phyloP scores from a whole-genome alignment of 2,888 invertebrate genomes.

The Spodoptera littoralis region DNA sequence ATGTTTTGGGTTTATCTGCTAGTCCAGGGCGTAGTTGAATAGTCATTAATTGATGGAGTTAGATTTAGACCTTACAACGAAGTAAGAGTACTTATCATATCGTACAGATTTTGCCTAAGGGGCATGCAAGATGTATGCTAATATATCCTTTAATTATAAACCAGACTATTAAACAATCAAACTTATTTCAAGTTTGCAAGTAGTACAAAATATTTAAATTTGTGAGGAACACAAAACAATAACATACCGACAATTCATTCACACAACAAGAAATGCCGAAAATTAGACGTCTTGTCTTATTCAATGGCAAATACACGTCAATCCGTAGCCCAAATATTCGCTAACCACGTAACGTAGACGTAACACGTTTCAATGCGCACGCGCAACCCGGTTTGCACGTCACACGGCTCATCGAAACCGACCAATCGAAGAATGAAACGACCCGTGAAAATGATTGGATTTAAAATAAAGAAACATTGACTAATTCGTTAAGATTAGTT shows the following conservation, averaged over 20 bases:
- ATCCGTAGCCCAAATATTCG: slow-evolving; percentile 20
- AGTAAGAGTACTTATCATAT: too few relatives aligned
- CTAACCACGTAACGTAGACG: slow-evolving; percentile 31
- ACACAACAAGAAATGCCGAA: background rate
- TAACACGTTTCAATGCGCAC: slow-evolving; percentile 12
- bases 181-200: too few relatives aligned
- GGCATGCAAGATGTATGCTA: too few relatives aligned
- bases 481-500: background rate
- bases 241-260: slow-evolving; percentile 6
- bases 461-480: background rate
- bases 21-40: too few relatives aligned
- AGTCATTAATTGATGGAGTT: too few relatives aligned
- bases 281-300: background rate
- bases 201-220: too few relatives aligned
- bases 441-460: slow-evolving; percentile 8
- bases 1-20: too few relatives aligned
- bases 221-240: background rate
- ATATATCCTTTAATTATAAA: too few relatives aligned
- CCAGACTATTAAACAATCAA: too few relatives aligned
- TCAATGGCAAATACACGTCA: background rate
- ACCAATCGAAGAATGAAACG: slow-evolving; percentile 17
- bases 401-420: slow-evolving; percentile 4
- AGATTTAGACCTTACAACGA: too few relatives aligned
- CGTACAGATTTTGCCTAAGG: too few relatives aligned
- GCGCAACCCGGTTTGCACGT: slow-evolving; percentile 28